Evolutionary conservation across 2,888 invertebrate species (phyloP), one percentile per base, ranked within the genome.

Genomic region (Germaria angustata): DNA sequence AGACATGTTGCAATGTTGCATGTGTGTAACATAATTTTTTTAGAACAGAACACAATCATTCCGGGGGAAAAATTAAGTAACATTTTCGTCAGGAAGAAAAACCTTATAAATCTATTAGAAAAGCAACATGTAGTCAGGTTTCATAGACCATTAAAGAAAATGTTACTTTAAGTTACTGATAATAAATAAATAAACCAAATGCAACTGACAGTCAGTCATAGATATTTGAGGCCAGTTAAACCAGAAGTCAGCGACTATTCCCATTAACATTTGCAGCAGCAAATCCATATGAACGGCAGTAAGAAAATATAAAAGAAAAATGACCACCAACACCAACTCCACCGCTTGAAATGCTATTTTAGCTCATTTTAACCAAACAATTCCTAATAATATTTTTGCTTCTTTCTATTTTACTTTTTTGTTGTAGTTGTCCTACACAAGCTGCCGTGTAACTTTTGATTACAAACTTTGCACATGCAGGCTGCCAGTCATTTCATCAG

Each of bases 301-400:
- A 32, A n/a, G 6, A 65, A 36, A 49, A 20, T n/a, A 7, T 24
- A 53, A 1, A 46, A 36, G 55, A 66, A 75, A 66, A 66, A 66
- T 75, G 46, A 55, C 65, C 55, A 75, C 55, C 65, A 66, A 24
- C 32, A 55, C 46, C 46, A 65, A 66, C 24, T 13, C 28, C 22
- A 65, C 13, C 55, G 8, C 65, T 46, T 15, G 9, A 24, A 69
- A 46, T 46, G 32, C 13, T 24, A 15, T 36, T 53, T 65, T 75
- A 20, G 15, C 24, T 75, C 15, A 24, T 41, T 73, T 44, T 44
- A 36, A 13, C 22, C 41, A 53, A 63, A 73, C 28, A 41, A 53
- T 53, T 53, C 34, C 44, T 39, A 24, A 61, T 39, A 49, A 24
- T 5, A 72, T 59, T 36, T 55, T 75, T 44, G 5, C 44, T 41